phyloP scores from a whole-genome alignment of 2,797 vertebrate species.

The Gallinago solitaria region DNA sequence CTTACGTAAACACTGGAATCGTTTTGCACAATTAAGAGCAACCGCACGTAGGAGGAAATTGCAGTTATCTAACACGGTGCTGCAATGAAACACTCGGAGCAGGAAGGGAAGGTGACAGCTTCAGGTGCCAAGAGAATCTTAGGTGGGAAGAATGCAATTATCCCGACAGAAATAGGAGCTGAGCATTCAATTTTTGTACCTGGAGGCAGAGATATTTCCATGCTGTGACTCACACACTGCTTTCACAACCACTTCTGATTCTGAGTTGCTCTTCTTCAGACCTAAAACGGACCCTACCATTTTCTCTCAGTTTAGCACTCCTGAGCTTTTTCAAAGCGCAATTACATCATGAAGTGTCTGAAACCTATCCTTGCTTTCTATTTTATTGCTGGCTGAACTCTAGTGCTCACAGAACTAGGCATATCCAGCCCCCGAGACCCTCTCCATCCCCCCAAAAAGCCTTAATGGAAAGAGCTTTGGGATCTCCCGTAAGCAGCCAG shows the following conservation, averaged over 20 bases:
- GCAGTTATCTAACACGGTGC: neutral
- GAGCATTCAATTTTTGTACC: neutral
- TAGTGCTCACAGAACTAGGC: neutral
- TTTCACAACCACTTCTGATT: neutral
- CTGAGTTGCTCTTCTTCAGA: neutral
- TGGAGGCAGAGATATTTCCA: neutral
- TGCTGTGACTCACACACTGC: neutral
- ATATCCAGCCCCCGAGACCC: neutral
- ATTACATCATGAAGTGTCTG: neutral
- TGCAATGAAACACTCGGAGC: neutral
- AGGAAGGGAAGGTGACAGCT: neutral
- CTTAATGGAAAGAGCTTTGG: neutral
- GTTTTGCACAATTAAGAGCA: neutral
- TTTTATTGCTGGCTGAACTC: neutral
- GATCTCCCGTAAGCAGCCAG: neutral
- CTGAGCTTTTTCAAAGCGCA: neutral
- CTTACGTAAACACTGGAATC: neutral
- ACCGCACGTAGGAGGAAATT: fast-evolving
- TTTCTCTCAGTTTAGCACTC: neutral
- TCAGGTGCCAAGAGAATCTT: neutral
- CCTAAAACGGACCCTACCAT: neutral
- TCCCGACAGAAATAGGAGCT: neutral
- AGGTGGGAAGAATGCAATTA: constrained; percentile 4
- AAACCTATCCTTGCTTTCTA: neutral
- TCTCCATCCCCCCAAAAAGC: neutral